Conservation (phyloP, 2,888 invertebrate species). For the Pomacea canaliculata region DNA sequence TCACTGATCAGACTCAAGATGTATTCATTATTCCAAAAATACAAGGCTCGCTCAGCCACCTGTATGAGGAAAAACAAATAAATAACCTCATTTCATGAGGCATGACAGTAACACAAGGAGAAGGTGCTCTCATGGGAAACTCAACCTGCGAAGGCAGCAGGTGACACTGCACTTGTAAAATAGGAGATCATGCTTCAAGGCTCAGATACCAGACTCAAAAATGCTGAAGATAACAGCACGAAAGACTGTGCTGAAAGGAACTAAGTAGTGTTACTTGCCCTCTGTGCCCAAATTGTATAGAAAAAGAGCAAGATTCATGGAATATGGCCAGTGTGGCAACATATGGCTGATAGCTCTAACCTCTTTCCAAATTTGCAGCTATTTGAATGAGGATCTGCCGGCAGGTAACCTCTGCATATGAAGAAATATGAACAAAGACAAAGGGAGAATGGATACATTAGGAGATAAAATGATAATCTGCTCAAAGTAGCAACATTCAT, state of each 20-base stretch:
- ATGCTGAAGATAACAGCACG: constrained; percentile 9
- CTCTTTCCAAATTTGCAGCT: too few species aligned
- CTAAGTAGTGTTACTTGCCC: background rate
- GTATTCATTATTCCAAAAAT: constrained; percentile 99
- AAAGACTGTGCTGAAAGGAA: background rate
- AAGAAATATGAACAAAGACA: too few species aligned
- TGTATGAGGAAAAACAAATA: constrained; percentile 66
- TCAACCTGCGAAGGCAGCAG: too few species aligned
- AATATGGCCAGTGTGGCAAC: background rate
- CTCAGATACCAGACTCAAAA: background rate
- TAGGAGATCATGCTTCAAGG: too few species aligned
- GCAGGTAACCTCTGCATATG: too few species aligned
- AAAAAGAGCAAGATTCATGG: background rate
- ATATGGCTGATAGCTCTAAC: background rate
- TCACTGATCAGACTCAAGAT: constrained; percentile 99
- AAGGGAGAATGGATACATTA: too few species aligned
- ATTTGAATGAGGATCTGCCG: too few species aligned
- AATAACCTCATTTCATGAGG: background rate
- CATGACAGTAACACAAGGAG: background rate
- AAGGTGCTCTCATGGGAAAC: background rate
- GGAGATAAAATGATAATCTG: too few species aligned
- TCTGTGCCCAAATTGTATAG: background rate
- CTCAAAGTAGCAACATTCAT: too few species aligned
- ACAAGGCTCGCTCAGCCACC: constrained; percentile 98
- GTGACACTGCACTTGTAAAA: too few species aligned